phyloP scores from a whole-genome alignment of 2,888 invertebrate species.

The Leptopilina syphax region DNA sequence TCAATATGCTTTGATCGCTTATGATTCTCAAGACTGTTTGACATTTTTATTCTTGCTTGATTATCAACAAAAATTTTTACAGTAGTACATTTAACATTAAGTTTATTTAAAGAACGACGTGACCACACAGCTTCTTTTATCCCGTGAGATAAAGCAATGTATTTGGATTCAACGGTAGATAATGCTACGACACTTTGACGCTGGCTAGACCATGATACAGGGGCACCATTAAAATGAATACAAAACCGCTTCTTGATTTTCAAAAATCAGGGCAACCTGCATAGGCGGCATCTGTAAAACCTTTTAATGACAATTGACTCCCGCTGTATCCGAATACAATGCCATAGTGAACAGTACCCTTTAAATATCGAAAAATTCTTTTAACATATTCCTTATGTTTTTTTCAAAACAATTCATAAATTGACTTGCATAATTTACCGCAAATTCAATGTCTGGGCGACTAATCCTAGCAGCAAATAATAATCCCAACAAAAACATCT shows the following conservation, averaged over 20 bases:
- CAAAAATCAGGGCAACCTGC: conserved; percentile 46
- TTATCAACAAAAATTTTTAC: background rate
- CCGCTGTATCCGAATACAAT: conserved; percentile 49
- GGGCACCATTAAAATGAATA: conserved; percentile 51
- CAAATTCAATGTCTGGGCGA: too few species aligned
- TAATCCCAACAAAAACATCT: too few species aligned
- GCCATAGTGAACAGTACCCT: conserved; percentile 14
- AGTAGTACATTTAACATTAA: conserved; percentile 3
- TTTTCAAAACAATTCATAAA: too few species aligned
- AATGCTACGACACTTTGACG: conserved; percentile 48
- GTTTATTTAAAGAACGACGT: conserved; percentile 41
- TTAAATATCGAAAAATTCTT: too few species aligned
- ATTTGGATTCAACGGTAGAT: conserved; percentile 44
- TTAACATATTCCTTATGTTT: too few species aligned
- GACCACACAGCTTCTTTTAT: conserved; percentile 55
- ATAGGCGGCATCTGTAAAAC: conserved; percentile 54
- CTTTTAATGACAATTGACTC: background rate
- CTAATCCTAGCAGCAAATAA: too few species aligned
- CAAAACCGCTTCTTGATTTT: conserved; percentile 53
- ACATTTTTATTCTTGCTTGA: background rate
- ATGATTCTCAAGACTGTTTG: background rate
- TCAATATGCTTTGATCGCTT: background rate
- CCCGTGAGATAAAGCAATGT: conserved; percentile 51
- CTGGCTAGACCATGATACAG: conserved; percentile 54
- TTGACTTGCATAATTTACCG: too few species aligned